Conservation (phyloP, 1,140 invertebrate species). For the Mizuhopecten yessoensis region DNA sequence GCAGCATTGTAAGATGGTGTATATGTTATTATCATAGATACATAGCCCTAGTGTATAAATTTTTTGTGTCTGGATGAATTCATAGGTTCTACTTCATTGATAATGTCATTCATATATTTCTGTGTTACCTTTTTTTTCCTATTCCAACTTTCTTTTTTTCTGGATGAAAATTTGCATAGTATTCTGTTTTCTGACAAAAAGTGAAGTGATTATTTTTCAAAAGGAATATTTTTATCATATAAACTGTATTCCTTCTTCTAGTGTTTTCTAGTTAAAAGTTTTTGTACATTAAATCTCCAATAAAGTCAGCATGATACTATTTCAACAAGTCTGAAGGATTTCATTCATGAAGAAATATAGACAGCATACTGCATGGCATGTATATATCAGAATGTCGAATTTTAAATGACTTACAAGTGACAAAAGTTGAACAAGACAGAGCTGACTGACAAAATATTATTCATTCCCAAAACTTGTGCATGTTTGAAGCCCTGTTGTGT, state of each 20-base stretch:
- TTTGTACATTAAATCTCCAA: neutral
- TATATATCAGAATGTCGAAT: neutral
- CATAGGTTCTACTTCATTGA: neutral
- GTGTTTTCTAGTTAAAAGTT: neutral
- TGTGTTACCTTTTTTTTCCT: neutral
- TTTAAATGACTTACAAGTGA: neutral
- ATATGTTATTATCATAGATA: slow-evolving; percentile 12
- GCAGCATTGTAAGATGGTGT: too few relatives aligned
- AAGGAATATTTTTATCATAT: neutral
- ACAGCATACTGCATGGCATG: neutral
- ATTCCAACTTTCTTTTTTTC: neutral
- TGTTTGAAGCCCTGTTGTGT: neutral
- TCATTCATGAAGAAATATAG: neutral
- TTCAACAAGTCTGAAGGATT: neutral
- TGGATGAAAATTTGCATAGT: neutral
- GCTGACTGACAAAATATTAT: neutral
- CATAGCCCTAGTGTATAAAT: slow-evolving; percentile 1
- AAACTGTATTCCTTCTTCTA: neutral
- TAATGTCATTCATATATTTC: neutral
- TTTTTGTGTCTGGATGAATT: neutral
- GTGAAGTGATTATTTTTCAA: neutral
- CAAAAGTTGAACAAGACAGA: neutral
- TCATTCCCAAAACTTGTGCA: neutral
- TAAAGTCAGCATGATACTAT: neutral
- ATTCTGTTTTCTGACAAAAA: neutral